phyloP scores from a whole-genome alignment of 92 coral and sea anemone species.

The Blastomussa wellsi region DNA sequence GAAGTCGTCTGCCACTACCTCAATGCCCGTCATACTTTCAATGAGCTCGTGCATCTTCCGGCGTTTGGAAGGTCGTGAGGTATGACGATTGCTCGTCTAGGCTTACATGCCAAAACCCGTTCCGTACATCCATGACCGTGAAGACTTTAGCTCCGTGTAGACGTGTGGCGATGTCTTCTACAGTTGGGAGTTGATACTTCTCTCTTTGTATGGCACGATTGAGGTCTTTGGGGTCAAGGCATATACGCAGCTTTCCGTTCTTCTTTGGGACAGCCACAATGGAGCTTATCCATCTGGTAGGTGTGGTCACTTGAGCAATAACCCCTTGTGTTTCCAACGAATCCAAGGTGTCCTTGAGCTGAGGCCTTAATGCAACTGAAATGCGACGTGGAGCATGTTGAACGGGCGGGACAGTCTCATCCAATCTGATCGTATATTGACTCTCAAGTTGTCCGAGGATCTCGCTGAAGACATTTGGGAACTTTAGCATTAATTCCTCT shows the following conservation, averaged over 20 bases:
- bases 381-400: slow-evolving; percentile 30
- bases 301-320: slow-evolving; percentile 35
- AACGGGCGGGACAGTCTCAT: slow-evolving; percentile 20
- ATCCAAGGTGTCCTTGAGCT: slow-evolving; percentile 33
- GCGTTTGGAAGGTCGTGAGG: slow-evolving; percentile 30
- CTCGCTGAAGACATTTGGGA: slow-evolving; percentile 41
- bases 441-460: slow-evolving; percentile 43
- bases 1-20: slow-evolving; percentile 56
- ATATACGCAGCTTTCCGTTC: slow-evolving; percentile 30
- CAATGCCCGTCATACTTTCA: neutral
- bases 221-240: slow-evolving; percentile 46
- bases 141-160: slow-evolving; percentile 50
- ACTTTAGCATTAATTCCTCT: slow-evolving; percentile 34
- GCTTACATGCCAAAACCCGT: slow-evolving; percentile 55
- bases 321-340: slow-evolving; percentile 28
- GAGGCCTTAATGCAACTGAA: slow-evolving; percentile 38
- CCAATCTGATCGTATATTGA: slow-evolving; percentile 40
- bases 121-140: slow-evolving; percentile 37
- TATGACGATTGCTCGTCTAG: slow-evolving; percentile 23
- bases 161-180: slow-evolving; percentile 48
- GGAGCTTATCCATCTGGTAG: slow-evolving; percentile 48
- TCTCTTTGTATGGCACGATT: slow-evolving; percentile 42
- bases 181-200: slow-evolving; percentile 36
- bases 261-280: slow-evolving; percentile 42
- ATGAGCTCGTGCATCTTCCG: slow-evolving; percentile 15